Evolutionary conservation across 1,140 invertebrate species (phyloP).

Genomic region (Drosophila hydei): DNA sequence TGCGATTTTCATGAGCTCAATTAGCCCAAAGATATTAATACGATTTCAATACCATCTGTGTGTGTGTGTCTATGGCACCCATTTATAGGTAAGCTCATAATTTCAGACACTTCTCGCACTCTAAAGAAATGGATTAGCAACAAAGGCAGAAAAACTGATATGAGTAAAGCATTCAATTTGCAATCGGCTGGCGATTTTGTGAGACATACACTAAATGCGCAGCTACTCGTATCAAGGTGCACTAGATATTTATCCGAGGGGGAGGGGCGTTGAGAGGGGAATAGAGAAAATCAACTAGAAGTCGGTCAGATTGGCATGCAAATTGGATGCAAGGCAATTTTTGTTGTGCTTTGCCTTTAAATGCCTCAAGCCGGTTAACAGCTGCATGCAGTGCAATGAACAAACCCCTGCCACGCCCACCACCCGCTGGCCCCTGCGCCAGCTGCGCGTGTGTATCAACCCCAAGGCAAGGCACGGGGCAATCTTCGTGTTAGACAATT

Average conservation of each 20-base stretch:
- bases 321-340: conserved; percentile 38
- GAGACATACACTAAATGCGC: conserved; percentile 52
- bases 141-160: conserved; percentile 3
- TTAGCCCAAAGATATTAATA: neutral
- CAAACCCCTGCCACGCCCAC: neutral
- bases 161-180: conserved; percentile 35
- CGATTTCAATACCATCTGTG: neutral
- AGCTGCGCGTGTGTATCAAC: neutral
- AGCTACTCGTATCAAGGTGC: conserved; percentile 51
- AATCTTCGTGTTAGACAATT: conserved; percentile 11
- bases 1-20: conserved; percentile 3
- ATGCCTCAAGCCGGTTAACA: conserved; percentile 39
- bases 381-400: conserved; percentile 1
- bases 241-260: conserved; percentile 30
- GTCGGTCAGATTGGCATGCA: conserved; percentile 46
- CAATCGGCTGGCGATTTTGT: conserved; percentile 45
- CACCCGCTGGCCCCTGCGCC: neutral
- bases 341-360: conserved; percentile 2
- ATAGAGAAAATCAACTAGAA: conserved; percentile 4
- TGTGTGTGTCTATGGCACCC: too few species aligned
- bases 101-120: neutral
- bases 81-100: neutral
- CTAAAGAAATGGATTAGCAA: neutral
- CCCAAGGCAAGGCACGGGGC: conserved; percentile 7
- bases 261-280: neutral